These are phyloP conservation scores for Trachymyrmex cornetzi DNA, from an alignment of 1,140 invertebrate genomes.

Conservation along the genomic window DNA sequence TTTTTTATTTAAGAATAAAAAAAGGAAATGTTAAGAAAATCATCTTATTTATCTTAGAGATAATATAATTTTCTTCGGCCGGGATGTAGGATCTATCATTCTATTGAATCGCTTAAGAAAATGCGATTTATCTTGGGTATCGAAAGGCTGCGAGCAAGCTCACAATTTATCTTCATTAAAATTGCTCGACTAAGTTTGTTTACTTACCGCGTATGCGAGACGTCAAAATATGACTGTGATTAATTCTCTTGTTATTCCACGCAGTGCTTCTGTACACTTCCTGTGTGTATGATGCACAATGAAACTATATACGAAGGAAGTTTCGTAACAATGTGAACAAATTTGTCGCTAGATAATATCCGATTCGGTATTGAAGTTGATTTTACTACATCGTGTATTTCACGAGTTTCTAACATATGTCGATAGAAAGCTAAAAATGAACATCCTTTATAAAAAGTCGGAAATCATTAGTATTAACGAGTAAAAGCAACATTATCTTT, in stretches of 20 bases:
- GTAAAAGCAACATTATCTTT: background rate
- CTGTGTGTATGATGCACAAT: constrained; percentile 13
- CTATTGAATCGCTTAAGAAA: constrained; percentile 29
- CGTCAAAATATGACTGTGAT: constrained; percentile 56
- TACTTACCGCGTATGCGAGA: constrained; percentile 56
- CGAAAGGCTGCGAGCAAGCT: background rate
- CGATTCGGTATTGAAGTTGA: constrained; percentile 9
- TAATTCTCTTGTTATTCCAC: constrained; percentile 53
- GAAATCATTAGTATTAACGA: constrained; percentile 4
- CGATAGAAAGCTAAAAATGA: background rate
- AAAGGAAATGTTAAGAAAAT: background rate
- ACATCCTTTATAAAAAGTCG: background rate
- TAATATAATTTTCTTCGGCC: background rate
- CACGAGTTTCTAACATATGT: background rate
- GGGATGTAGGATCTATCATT: constrained; percentile 34
- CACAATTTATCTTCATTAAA: constrained; percentile 59
- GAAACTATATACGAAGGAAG: constrained; percentile 35
- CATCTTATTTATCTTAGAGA: background rate
- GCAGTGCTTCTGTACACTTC: constrained; percentile 25
- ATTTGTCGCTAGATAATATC: constrained; percentile 12
- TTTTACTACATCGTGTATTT: background rate
- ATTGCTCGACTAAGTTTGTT: constrained; percentile 59
- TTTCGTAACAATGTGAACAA: constrained; percentile 22
- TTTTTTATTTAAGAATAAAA: background rate
- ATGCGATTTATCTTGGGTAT: constrained; percentile 51